Evolutionary conservation across 2,888 invertebrate species (phyloP).

Genomic region (Acronicta aceris): DNA sequence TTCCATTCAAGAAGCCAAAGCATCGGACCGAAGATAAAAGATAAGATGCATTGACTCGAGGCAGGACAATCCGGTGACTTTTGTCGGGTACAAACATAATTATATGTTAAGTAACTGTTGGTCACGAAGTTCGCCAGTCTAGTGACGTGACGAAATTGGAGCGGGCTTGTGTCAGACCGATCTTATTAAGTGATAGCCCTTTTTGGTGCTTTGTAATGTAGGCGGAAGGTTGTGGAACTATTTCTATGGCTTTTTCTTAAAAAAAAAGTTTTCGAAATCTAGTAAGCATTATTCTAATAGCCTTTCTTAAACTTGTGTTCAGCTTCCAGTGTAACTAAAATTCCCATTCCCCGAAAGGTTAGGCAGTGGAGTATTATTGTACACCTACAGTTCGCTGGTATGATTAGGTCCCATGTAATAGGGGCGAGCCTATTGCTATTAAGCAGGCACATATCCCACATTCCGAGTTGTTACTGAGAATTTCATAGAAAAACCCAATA

Average conservation of each 20-base stretch:
- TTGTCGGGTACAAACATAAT: constrained; percentile 34
- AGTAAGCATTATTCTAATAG: too few relatives aligned
- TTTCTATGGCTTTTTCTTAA: constrained; percentile 22
- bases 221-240: constrained; percentile 3
- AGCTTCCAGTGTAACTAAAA: too few relatives aligned
- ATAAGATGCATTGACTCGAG: constrained; percentile 21
- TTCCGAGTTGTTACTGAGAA: too few relatives aligned
- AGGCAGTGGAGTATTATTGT: too few relatives aligned
- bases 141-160: constrained; percentile 46
- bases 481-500: too few relatives aligned
- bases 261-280: too few relatives aligned
- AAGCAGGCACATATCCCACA: too few relatives aligned
- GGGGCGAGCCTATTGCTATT: too few relatives aligned
- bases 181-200: constrained; percentile 41
- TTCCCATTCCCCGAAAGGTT: too few relatives aligned
- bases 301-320: too few relatives aligned
- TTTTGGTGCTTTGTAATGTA: constrained; percentile 20
- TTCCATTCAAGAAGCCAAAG: constrained; percentile 19
- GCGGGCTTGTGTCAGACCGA: constrained; percentile 18
- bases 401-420: too few relatives aligned
- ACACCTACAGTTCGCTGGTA: too few relatives aligned
- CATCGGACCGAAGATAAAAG: constrained; percentile 1
- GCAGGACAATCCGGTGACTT: constrained; percentile 23
- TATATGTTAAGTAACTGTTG: constrained; percentile 44
- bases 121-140: constrained; percentile 46